These are phyloP conservation scores for Chrysocyon brachyurus DNA, from an alignment of 2,797 vertebrate species.

Conservation along the genomic window DNA sequence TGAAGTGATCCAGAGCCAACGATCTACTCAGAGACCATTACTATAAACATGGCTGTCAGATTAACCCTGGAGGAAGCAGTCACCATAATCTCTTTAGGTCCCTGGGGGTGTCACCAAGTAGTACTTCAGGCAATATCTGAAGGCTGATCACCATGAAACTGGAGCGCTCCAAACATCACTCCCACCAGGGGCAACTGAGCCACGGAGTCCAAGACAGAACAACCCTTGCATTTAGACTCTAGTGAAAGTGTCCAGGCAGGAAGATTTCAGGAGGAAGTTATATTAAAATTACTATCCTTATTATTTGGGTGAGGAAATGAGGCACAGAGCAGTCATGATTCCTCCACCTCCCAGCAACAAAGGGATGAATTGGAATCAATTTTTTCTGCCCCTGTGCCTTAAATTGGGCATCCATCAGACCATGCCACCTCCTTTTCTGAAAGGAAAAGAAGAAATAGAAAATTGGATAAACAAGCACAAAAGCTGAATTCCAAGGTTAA, in stretches of 20 bases:
- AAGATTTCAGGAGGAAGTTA: background rate
- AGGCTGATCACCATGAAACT: background rate
- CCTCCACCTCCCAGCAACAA: background rate
- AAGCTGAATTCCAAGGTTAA: conserved; percentile 11
- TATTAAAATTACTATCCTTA: background rate
- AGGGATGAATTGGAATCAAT: background rate
- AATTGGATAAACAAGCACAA: conserved; percentile 36
- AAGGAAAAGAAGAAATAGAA: conserved; percentile 14
- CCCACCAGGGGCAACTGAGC: background rate
- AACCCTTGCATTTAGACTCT: background rate
- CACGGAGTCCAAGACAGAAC: background rate
- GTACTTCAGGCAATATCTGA: background rate
- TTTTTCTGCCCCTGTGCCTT: background rate
- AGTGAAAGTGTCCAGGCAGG: background rate
- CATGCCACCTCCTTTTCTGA: background rate
- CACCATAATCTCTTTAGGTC: background rate
- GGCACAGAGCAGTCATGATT: background rate
- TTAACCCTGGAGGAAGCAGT: background rate
- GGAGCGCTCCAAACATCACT: background rate
- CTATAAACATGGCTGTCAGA: background rate
- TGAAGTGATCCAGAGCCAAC: background rate
- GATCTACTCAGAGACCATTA: background rate
- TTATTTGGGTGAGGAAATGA: background rate
- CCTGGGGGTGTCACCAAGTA: background rate
- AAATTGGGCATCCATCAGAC: background rate